Evolutionary conservation across 1,140 invertebrate species (phyloP), one percentile per base, ranked within the genome.

Genomic region (Thaumetopoea pityocampa): DNA sequence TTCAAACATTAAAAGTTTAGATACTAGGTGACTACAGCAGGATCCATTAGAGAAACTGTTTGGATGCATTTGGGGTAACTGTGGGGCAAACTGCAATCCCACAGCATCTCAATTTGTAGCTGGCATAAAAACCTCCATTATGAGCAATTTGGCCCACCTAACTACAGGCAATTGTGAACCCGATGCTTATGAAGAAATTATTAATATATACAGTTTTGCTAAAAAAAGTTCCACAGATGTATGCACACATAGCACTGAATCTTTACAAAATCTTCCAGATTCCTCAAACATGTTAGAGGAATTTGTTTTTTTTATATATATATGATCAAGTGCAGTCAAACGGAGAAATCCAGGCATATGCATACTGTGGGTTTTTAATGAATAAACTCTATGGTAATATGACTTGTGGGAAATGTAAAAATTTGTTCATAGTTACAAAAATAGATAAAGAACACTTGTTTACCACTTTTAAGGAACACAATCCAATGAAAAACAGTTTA

Each of bases 351-450:
- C 20, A 34, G 11, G 29, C 41, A 1, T 43, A 30, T 35, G 30
- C 41, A 6, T 43, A 43, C 20, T 34, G 41, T 34, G 41, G 41
- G n/a, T 43, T 43, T 43, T 8, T 43, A 34, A 30, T 20, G 29
- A 11, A 43, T 34, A 43, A 37, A 26, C n/a, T n/a, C n/a, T 8
- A 11, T 22, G 11, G 15, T 14, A n/a, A 7, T n/a, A 9, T 9
- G 15, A n/a, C 15, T 16, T 17, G 10, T n/a, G 6, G 15, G 16
- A 26, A 14, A 12, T 6, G 10, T 6, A 37, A 26, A 11, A 37
- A 27, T 26, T 24, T 24, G 6, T 15, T 37, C 19, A n/a, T n/a
- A n/a, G n/a, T 7, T 15, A 7, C 14, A 11, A 4, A n/a, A 12
- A 37, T 11, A 16, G 10, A 11, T 12, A 6, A n/a, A 24, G 8